These are phyloP conservation scores for Marisa cornuarietis DNA, from an alignment of 1,140 invertebrate species.

Conservation along the genomic window DNA sequence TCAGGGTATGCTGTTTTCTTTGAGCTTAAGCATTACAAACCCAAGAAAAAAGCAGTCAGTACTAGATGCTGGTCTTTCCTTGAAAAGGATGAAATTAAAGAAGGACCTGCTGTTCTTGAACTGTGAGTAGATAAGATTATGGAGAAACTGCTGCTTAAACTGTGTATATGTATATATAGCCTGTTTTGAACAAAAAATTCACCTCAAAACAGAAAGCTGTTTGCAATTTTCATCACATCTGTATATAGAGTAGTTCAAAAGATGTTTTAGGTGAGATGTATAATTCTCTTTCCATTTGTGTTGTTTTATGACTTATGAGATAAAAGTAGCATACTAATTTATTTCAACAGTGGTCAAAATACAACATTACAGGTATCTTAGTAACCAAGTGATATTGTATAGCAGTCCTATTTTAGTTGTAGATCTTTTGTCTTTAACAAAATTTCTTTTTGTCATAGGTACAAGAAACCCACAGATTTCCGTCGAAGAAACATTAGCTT, in stretches of 20 bases:
- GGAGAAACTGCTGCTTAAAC: not conserved
- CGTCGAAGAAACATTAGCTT: constrained; percentile 53
- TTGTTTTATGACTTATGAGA: not conserved
- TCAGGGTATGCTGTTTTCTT: constrained; percentile 62
- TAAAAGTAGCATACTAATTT: not conserved
- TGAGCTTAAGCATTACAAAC: constrained; percentile 64
- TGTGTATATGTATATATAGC: too few species aligned
- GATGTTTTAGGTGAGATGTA: not conserved
- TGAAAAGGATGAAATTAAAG: constrained; percentile 62
- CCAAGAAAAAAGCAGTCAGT: constrained; percentile 55
- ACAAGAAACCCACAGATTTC: constrained; percentile 61
- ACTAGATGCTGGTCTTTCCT: constrained; percentile 60
- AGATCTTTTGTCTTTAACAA: not conserved
- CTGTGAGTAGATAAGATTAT: constrained; percentile 45
- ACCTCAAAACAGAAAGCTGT: not conserved
- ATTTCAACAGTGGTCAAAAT: not conserved
- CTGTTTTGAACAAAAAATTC: too few species aligned
- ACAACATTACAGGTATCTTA: not conserved
- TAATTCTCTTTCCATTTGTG: not conserved
- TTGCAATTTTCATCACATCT: not conserved
- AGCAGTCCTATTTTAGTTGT: not conserved
- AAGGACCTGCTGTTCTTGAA: constrained; percentile 54
- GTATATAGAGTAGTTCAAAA: not conserved
- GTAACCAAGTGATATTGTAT: not conserved
- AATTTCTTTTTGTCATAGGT: constrained; percentile 39